Percentiles rank a stretch among this genome's conserved stretches.
These are phyloP conservation scores for Agrypnia vestita DNA, from an alignment of 1,140 invertebrate genomes.

Conservation along the genomic window DNA sequence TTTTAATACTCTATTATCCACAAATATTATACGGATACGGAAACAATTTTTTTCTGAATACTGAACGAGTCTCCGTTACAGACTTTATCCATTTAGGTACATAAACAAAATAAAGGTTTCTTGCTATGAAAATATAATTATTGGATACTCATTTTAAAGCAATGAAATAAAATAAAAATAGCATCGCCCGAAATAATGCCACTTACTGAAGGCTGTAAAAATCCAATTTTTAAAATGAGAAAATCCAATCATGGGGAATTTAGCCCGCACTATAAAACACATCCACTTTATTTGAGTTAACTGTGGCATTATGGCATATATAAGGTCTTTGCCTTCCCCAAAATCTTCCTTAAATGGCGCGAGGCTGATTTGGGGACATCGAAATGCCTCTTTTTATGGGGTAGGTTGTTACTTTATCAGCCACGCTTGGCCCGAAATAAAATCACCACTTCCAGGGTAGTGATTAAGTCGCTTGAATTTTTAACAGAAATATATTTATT, in stretches of 20 bases:
- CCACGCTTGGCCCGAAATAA: neutral
- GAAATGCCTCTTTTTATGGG: conserved; percentile 14
- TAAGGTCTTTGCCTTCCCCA: conserved; percentile 17
- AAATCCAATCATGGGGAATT: conserved; percentile 21
- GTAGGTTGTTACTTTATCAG: conserved; percentile 4
- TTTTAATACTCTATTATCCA: too few relatives aligned
- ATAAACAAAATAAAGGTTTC: too few relatives aligned
- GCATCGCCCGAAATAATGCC: neutral
- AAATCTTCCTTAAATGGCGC: conserved; percentile 28
- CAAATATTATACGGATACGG: too few relatives aligned
- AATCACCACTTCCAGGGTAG: neutral
- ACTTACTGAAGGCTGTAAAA: neutral
- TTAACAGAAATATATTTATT: too few relatives aligned
- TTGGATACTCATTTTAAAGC: too few relatives aligned
- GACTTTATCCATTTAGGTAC: too few relatives aligned
- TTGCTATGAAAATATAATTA: too few relatives aligned
- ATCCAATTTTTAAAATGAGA: conserved; percentile 12
- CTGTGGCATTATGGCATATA: conserved; percentile 25
- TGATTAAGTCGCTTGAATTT: conserved; percentile 26
- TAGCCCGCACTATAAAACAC: conserved; percentile 26
- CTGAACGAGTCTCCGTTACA: too few relatives aligned
- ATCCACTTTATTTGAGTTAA: conserved; percentile 33
- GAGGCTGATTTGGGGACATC: conserved; percentile 27
- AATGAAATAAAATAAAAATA: too few relatives aligned
- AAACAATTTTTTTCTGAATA: too few relatives aligned